Evolutionary conservation across 2,797 vertebrate species (phyloP), one percentile per base, ranked within the genome.

Genomic region (Melanotaenia trifasciata): DNA sequence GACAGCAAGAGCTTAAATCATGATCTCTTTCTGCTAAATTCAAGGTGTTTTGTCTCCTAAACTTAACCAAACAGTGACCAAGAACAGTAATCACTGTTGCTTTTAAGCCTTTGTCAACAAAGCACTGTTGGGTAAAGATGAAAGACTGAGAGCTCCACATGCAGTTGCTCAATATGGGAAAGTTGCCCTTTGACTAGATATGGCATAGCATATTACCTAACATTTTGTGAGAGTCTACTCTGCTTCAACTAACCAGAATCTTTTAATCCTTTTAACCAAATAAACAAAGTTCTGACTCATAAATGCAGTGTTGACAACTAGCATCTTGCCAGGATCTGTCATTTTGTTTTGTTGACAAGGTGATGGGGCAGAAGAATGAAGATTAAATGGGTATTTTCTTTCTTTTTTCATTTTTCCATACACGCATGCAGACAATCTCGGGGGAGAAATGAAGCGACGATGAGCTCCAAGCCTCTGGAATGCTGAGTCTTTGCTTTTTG

Each of bases 401-500:
- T 43, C n/a, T 77, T 70, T 68, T 75, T 85, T 43, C 78, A 72
- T 80, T 51, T 79, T 74, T 80, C 68, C n/a, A 58, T 64, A 58
- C 47, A 50, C 20, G 50, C 70, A 72, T 68, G 71, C 66, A 83
- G 51, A 69, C 78, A 66, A 64, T 76, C 78, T 89, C 79, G 66
- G 58, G 77, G 77, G 77, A 83, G 81, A 85, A 90, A 78, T 76
- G 70, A 73, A 83, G 83, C 75, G 35, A 66, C 50, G 78, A 89
- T 92, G 80, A 91, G 76, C 85, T 89, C 72, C 71, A 59, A 79
- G 81, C 80, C 84, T 88, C 81, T 88, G 92, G 90, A 93, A 91
- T 90, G 90, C 87, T 90, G 91, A 91, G 80, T 89, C 88, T 67
- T 79, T 33, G 60, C 74, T 90, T 90, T 91, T 87, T 88, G 86